phyloP scores from a whole-genome alignment of 2,888 invertebrate species.

The Tridacna crocea region DNA sequence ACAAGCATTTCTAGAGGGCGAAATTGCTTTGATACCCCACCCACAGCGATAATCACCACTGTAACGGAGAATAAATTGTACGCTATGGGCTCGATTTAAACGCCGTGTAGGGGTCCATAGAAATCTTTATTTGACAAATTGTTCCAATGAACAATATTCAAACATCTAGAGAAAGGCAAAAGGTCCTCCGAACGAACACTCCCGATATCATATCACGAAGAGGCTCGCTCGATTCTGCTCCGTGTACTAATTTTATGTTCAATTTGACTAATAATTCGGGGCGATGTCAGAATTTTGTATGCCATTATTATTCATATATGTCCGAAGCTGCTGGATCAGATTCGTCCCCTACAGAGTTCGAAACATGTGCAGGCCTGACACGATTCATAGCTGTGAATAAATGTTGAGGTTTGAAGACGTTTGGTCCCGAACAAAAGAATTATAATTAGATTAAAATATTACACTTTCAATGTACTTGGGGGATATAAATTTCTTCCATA shows the following conservation, averaged over 20 bases:
- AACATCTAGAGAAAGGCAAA: constrained; percentile 49
- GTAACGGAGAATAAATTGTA: constrained; percentile 55
- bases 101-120: constrained; percentile 47
- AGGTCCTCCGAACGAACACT: constrained; percentile 36
- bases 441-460: constrained; percentile 48
- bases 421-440: constrained; percentile 44
- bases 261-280: constrained; percentile 63
- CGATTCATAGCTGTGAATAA: constrained; percentile 29
- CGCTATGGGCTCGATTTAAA: constrained; percentile 58
- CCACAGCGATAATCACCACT: constrained; percentile 67
- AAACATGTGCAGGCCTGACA: constrained; percentile 55
- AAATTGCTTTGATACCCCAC: constrained; percentile 70
- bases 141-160: constrained; percentile 49
- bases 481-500: constrained; percentile 10
- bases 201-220: constrained; percentile 50
- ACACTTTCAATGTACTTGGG: constrained; percentile 21
- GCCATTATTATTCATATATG: constrained; percentile 63
- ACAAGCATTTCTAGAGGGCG: constrained; percentile 61
- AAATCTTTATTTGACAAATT: constrained; percentile 58
- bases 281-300: constrained; percentile 44
- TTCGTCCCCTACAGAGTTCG: constrained; percentile 52
- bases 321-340: constrained; percentile 29
- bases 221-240: constrained; percentile 54
- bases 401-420: constrained; percentile 30
- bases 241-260: constrained; percentile 63